Base-by-base conservation (phyloP, 2,797 vertebrate species). In the Emydoidea blandingii region DNA sequence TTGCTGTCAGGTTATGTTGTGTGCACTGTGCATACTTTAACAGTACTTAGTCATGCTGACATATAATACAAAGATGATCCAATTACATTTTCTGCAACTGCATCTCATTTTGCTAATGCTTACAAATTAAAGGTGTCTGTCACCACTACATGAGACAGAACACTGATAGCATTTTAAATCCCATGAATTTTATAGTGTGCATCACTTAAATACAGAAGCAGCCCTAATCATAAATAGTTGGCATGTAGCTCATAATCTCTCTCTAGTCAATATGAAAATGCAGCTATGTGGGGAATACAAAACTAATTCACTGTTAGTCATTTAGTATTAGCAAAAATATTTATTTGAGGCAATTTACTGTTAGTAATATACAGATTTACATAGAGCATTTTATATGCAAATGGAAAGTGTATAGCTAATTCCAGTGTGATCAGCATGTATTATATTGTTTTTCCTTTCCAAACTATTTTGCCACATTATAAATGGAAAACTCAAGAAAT, bases 81-180 rank as follows among this genome's bases (percentile, higher is more conserved):
- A 96, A 96, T 97, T 97, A 97, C 86, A 54, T 91, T 96, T 96
- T 89, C 96, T 94, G 95, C 94, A 93, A 96, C 97, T 92, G 96
- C 91, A 96, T 97, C 96, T 97, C 97, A 96, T 98, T 97, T 97
- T 96, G 82, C 83, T 98, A 98, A 98, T 96, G 97, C 85, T 96
- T 96, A 97, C 97, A 97, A 97, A 98, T 97, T 96, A 98, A 97
- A 96, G 91, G 96, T 94, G 91, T 95, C 98, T 96, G 95, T 97
- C 97, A 93, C 81, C 80, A 89, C 79, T 86, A 74, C 78, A 68
- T 37, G 86, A 96, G 95, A 88, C 80, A 34, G 27, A 96, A 94
- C 59, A 79, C 83, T 82, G 94, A 94, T 85, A 97, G 83, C 82
- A 88, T 96, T 94, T 95, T 93, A 96, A 91, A 91, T 88, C 84